A percentile compares a stretch with the other conserved stretches of the same genome.
Evolutionary conservation across 2,113 vertebrate genomes (phyloP).

Genomic region (Tangachromis dhanisi): DNA sequence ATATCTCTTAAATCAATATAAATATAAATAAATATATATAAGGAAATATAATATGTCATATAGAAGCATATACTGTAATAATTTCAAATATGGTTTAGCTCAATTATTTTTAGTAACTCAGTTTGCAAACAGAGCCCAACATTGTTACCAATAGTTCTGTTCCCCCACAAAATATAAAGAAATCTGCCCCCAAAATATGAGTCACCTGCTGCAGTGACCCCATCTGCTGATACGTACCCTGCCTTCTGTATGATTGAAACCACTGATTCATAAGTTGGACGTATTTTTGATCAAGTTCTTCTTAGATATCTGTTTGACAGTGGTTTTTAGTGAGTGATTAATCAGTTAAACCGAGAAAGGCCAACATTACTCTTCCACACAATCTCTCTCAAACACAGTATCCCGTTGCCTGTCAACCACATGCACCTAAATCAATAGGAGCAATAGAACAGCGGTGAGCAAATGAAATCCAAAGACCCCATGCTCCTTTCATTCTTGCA

Average conservation of each 20-base stretch:
- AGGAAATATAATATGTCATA: background rate
- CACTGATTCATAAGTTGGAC: background rate
- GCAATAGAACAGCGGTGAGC: slow-evolving; percentile 59
- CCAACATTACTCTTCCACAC: background rate
- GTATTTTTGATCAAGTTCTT: background rate
- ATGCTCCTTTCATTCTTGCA: slow-evolving; percentile 48
- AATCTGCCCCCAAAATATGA: background rate
- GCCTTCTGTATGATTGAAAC: background rate
- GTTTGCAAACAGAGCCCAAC: background rate
- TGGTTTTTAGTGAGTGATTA: slow-evolving; percentile 10
- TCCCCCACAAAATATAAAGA: background rate
- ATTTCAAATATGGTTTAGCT: background rate
- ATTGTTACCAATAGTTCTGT: background rate
- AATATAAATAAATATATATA: background rate
- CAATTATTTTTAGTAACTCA: background rate
- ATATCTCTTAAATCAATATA: background rate
- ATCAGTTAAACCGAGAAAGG: slow-evolving; percentile 12
- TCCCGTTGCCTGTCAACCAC: slow-evolving; percentile 13
- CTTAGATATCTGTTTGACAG: slow-evolving; percentile 1
- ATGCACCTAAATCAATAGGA: slow-evolving; percentile 58
- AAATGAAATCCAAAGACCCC: slow-evolving; percentile 68
- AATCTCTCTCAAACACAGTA: background rate
- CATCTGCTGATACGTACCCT: background rate
- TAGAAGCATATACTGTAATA: background rate
- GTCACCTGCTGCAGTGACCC: background rate